A percentile compares a stretch with the other conserved stretches of the same genome.
Conservation (phyloP, 2,113 vertebrate species). For the Nothocercus julius region DNA sequence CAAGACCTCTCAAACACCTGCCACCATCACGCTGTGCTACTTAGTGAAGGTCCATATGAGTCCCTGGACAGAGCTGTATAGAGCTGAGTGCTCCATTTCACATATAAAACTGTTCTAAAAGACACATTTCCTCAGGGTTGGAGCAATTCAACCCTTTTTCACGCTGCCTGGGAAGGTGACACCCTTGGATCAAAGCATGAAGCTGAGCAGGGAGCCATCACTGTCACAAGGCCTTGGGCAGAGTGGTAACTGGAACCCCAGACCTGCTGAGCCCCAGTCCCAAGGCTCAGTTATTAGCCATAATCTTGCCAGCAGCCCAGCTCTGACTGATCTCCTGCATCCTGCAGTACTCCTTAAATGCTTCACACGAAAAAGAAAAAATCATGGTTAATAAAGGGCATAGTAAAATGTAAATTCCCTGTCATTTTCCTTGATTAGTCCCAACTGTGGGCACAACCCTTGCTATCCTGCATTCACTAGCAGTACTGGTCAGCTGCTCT, state of each 20-base stretch:
- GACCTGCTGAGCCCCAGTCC: accelerated
- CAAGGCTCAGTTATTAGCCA: background rate
- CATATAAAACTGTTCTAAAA: background rate
- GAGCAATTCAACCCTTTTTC: background rate
- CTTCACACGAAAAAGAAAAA: background rate
- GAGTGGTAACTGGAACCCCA: accelerated
- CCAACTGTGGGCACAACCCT: background rate
- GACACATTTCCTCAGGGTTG: background rate
- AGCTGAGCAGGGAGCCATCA: background rate
- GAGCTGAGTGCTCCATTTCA: accelerated
- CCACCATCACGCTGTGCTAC: accelerated
- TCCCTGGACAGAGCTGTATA: background rate
- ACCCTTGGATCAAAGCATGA: background rate
- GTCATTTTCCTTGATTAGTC: background rate
- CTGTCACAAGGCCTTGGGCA: background rate
- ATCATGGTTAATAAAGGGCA: background rate
- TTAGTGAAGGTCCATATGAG: background rate
- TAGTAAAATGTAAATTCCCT: background rate
- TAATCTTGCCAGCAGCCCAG: background rate
- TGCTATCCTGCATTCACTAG: background rate
- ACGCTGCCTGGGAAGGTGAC: accelerated
- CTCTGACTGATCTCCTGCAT: background rate
- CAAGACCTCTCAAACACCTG: background rate
- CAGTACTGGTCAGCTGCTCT: background rate
- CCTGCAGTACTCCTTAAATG: background rate